These are phyloP conservation scores for Pollenia angustigena DNA, from an alignment of 2,888 invertebrate species.

Conservation along the genomic window DNA sequence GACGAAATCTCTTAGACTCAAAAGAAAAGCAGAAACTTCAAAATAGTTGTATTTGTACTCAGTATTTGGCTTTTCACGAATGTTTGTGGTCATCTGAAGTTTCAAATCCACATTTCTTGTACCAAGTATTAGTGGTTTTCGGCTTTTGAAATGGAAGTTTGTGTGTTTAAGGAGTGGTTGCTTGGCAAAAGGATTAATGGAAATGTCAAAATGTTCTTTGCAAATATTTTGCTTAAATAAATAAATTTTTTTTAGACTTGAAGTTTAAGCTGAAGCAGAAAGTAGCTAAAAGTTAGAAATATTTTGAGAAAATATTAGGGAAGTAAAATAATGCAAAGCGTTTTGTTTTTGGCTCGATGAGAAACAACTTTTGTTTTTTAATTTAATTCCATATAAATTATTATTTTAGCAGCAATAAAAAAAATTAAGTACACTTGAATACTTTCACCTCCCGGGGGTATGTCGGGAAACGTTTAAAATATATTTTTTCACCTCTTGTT, in stretches of 20 bases:
- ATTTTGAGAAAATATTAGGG: too few species aligned
- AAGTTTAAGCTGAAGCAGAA: neutral
- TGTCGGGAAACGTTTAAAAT: too few species aligned
- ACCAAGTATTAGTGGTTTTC: constrained; percentile 36
- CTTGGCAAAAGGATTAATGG: constrained; percentile 39
- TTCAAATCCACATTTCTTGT: constrained; percentile 21
- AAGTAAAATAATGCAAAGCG: too few species aligned
- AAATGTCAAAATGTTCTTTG: constrained; percentile 35
- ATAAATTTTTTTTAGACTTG: neutral
- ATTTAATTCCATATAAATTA: too few species aligned
- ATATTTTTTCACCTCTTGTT: too few species aligned
- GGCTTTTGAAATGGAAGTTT: neutral
- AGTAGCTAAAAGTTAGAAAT: neutral
- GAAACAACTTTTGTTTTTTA: too few species aligned
- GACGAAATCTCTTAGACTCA: constrained; percentile 28
- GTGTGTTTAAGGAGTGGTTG: neutral
- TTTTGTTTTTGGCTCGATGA: too few species aligned
- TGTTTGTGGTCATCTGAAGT: constrained; percentile 58
- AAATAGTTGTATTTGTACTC: constrained; percentile 8
- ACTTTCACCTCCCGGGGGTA: too few species aligned
- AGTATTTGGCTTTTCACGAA: constrained; percentile 51
- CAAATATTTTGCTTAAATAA: too few species aligned
- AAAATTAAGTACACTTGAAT: too few species aligned
- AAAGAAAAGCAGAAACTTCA: constrained; percentile 17
- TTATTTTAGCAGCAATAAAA: too few species aligned